Base-by-base conservation (phyloP, 1,140 invertebrate genomes). In the Drosophila leontia region DNA sequence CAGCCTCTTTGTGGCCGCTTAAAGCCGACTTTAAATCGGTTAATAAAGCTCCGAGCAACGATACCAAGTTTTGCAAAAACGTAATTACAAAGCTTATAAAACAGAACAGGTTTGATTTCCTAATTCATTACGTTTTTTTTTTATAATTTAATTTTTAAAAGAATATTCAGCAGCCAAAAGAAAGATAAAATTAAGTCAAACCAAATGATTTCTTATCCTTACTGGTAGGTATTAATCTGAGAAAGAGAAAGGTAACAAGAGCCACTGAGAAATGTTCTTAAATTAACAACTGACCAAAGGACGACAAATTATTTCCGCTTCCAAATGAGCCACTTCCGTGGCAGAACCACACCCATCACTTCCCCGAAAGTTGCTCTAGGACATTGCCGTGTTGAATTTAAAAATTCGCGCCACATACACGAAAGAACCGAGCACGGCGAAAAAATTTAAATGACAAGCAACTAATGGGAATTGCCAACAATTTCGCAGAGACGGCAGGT, bases 381-480 rank as follows among this genome's bases (percentile, higher is more conserved):
- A 41, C 47, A 56, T 70, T 71, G 58, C 67, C 76, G 76, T 64
- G 80, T 34, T 67, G 80, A 70, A 80, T 64, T 86, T 75, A 64
- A 82, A 78, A 82, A 76, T 75, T 63, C 83, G 68, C 75, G 41
- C 23, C 37, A 60, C 39, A 51, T 29, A 59, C 69, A 42, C 53
- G 37, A 71, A 61, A 39, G 13, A 47, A 41, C 55, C 29, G 35
- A 19, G 15, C n/a, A 42, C 34, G 55, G 19, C 37, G 58, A 12
- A 75, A 79, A 86, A 90, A 90, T 90, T 90, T 90, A 90, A 90
- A 90, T 90, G 85, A 90, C 85, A 90, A 90, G 81, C 81, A 81
- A 90, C 85, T 90, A 90, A 90, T 90, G 86, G 85, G 88, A 85
- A 90, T 85, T 90, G 81, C 82, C 75, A 88, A 79, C 71, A 82